Evolutionary conservation across 1,140 invertebrate genomes (phyloP).

Genomic region (Drosophila leontia): DNA sequence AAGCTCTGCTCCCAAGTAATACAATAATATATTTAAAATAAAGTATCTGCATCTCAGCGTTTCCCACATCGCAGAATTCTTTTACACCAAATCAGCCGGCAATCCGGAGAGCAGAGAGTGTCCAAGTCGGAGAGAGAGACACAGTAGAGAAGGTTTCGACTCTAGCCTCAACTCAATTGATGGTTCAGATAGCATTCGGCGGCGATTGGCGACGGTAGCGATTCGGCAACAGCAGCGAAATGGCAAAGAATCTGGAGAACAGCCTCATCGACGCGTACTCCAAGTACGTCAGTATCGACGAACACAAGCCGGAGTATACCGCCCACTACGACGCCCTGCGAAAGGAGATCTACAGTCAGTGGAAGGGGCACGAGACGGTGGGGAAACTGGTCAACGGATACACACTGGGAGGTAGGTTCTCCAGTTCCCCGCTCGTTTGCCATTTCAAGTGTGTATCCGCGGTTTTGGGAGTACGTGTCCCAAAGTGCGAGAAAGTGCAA

Average conservation of each 20-base stretch:
- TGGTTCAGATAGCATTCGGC: constrained; percentile 5
- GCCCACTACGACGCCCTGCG: constrained; percentile 44
- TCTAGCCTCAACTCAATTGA: not conserved
- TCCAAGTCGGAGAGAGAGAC: too few species aligned
- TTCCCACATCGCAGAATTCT: not conserved
- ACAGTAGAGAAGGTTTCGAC: not conserved
- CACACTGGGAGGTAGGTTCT: constrained; percentile 52
- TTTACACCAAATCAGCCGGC: not conserved
- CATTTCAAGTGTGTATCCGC: not conserved
- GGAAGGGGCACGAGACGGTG: constrained; percentile 23
- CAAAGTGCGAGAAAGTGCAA: not conserved
- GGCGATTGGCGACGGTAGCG: not conserved
- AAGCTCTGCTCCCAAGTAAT: not conserved
- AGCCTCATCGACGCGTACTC: constrained; percentile 4
- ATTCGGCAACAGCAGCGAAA: not conserved
- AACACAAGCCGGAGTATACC: constrained; percentile 26
- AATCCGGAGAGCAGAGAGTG: constrained; percentile 1
- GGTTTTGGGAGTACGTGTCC: not conserved
- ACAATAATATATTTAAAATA: not conserved
- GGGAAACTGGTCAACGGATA: constrained; percentile 42
- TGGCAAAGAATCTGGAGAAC: constrained; percentile 19
- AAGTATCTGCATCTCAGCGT: not conserved
- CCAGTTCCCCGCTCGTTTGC: too few species aligned
- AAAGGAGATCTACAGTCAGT: constrained; percentile 29
- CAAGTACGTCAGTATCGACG: constrained; percentile 41